Conservation (phyloP, 2,113 vertebrate genomes). For the Hyla sarda region DNA sequence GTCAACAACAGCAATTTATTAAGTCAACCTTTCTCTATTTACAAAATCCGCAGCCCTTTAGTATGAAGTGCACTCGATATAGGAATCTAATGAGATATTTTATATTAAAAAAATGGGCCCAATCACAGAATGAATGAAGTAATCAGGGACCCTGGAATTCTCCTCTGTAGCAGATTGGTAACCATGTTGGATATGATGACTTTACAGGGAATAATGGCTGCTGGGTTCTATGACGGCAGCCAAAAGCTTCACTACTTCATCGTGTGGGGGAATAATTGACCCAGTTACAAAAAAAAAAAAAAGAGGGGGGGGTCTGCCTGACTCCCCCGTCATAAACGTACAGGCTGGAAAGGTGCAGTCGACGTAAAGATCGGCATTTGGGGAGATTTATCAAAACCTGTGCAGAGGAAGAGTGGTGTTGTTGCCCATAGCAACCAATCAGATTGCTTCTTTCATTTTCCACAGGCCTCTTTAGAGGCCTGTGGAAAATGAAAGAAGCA, state of each 20-base stretch:
- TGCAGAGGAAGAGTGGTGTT: too few relatives aligned
- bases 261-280: constrained; percentile 42
- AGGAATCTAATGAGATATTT: not conserved
- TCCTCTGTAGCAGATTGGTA: constrained; percentile 28
- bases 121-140: not conserved
- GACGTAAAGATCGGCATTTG: too few relatives aligned
- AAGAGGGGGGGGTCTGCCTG: not conserved
- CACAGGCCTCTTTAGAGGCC: too few relatives aligned
- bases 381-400: too few relatives aligned
- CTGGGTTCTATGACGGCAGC: not conserved
- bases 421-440: too few relatives aligned
- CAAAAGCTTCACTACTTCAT: constrained; percentile 35
- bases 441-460: too few relatives aligned
- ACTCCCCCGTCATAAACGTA: not conserved
- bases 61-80: not conserved
- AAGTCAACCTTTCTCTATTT: not conserved
- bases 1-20: not conserved
- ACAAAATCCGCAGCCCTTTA: not conserved
- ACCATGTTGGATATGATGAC: constrained; percentile 37
- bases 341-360: not conserved
- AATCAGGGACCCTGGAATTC: not conserved
- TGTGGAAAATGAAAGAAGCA: too few relatives aligned
- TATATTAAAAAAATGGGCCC: not conserved
- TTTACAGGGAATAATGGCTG: constrained; percentile 30
- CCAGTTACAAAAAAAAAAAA: constrained; percentile 26